Evolutionary conservation across 2,797 vertebrate genomes (phyloP), one percentile per base, ranked within the genome.

Genomic region (Oreonectes daqikongensis): DNA sequence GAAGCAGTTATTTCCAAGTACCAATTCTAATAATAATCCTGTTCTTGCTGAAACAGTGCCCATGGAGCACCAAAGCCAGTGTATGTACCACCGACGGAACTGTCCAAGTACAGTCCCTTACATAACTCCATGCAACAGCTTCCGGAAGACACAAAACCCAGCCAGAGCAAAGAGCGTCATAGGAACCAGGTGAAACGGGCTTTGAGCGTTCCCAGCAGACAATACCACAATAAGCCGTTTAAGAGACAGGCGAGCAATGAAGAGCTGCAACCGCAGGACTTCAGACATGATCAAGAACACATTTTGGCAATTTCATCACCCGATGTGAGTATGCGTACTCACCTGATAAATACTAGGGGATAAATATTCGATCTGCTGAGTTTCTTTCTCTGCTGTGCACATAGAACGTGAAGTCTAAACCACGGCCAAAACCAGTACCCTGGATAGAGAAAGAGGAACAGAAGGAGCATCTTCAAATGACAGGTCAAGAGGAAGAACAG

Each of bases 161-260:
- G 14, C 46, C 75, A 66, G 7, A 26, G 40, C 22, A 79, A 71
- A 72, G 88, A 91, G 1, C 86, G 79, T 15, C 79, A 78, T 1
- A 84, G 92, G 11, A 94, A 88, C 24, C 91, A 91, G 0, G 89
- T 98, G 17, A 84, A 90, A 18, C 92, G 97, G 68, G 94, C 96
- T 0, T 95, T 95, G 84, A 98, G 96, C 18, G 96, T 95, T 14
- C 97, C 96, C 0, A 92, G 93, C 1, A 89, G 91, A 81, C 85
- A 5, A 70, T 28, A 89, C 17, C 67, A 28, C 24, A 92, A 85
- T 44, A 85, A 77, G 1, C 55, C 5, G 65, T 5, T 87, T 3
- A 89, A 86, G 86, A 91, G 88, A 72, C 91, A 91, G 79, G 81
- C 46, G 40, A 90, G 93, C 63, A 82, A 80, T 0, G 91, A 93